Conservation (phyloP, 2,888 invertebrate species). For the Rhingia campestris region DNA sequence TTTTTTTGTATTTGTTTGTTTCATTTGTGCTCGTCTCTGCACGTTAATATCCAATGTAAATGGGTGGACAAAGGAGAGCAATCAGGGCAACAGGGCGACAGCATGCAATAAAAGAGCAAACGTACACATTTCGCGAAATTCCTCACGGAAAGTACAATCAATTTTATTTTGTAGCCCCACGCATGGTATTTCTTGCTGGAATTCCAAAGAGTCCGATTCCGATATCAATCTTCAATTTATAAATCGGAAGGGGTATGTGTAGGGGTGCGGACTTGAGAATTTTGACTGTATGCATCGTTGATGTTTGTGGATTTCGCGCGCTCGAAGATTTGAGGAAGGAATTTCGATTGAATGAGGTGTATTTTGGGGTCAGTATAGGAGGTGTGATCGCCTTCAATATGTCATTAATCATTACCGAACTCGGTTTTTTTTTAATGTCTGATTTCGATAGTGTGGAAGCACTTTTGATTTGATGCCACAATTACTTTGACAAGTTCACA, state of each 20-base stretch:
- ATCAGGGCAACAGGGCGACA: slow-evolving; percentile 5
- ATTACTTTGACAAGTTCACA: too few relatives aligned
- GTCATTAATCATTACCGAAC: too few relatives aligned
- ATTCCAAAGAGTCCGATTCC: slow-evolving; percentile 12
- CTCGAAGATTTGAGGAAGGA: not conserved
- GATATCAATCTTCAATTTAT: slow-evolving; percentile 64
- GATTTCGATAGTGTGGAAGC: too few relatives aligned
- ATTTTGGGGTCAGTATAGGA: too few relatives aligned
- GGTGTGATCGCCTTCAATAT: too few relatives aligned
- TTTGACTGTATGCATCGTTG: not conserved
- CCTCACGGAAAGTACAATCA: slow-evolving; percentile 28
- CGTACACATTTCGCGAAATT: slow-evolving; percentile 64
- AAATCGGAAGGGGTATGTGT: not conserved
- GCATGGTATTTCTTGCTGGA: slow-evolving; percentile 46
- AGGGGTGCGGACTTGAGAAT: not conserved
- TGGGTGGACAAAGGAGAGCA: slow-evolving; percentile 20
- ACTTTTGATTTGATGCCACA: too few relatives aligned
- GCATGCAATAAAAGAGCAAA: slow-evolving; percentile 34
- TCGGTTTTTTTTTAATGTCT: too few relatives aligned
- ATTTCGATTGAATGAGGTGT: not conserved
- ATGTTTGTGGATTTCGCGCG: not conserved
- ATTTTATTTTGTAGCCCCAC: slow-evolving; percentile 48
- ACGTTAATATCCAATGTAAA: slow-evolving; percentile 28
- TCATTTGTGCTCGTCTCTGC: not conserved
- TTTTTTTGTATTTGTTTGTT: not conserved